phyloP scores from a whole-genome alignment of 2,888 invertebrate genomes.

The Agrotis ipsilon region DNA sequence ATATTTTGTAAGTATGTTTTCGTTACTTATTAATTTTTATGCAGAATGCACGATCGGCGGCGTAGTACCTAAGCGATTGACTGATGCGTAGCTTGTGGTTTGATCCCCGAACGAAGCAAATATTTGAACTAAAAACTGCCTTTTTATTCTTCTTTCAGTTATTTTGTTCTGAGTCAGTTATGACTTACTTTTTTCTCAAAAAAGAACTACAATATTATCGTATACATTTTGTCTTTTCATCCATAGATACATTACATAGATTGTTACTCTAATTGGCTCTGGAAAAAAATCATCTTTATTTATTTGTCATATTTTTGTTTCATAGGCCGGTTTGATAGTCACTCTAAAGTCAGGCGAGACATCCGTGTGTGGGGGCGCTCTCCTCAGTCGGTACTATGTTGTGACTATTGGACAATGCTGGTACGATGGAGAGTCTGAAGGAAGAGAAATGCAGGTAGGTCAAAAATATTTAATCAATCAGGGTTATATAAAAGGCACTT shows the following conservation, averaged over 20 bases:
- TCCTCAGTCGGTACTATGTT: slow-evolving; percentile 25
- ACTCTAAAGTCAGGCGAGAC: slow-evolving; percentile 27
- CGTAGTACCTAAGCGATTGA: too few relatives aligned
- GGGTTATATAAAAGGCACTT: too few relatives aligned
- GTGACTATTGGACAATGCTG: slow-evolving; percentile 35
- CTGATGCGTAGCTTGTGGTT: too few relatives aligned
- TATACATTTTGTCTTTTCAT: background rate
- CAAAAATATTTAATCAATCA: too few relatives aligned
- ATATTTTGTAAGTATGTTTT: slow-evolving; percentile 32
- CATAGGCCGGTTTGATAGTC: slow-evolving; percentile 42
- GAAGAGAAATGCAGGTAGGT: slow-evolving; percentile 18
- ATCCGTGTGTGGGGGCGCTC: slow-evolving; percentile 43
- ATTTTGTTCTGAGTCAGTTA: background rate
- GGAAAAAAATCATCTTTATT: background rate
- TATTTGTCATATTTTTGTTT: background rate
- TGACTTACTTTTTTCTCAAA: background rate
- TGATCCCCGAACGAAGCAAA: too few relatives aligned
- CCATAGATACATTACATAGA: background rate
- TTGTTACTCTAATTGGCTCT: background rate
- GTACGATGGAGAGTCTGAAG: slow-evolving; percentile 38
- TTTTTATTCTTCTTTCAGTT: too few relatives aligned
- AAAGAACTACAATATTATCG: background rate
- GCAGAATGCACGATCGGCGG: too few relatives aligned
- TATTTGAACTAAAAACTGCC: too few relatives aligned
- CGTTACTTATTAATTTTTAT: background rate